Base-by-base conservation (phyloP, 1,140 invertebrate species). In the Rhopalosiphum maidis region DNA sequence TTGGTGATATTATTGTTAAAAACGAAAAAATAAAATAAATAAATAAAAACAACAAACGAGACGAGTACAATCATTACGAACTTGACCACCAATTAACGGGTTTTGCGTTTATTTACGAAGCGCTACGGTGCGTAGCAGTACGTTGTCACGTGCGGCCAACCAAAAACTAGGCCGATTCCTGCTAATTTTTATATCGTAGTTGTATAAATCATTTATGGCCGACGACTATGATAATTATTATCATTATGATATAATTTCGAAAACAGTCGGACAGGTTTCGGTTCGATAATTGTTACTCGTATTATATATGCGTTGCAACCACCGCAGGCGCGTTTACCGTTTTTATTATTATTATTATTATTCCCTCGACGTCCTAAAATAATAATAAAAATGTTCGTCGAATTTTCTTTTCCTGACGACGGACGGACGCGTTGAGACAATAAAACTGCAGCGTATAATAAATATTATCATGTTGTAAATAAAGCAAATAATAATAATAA, bases 81-180 rank as follows among this genome's bases (percentile, higher is more conserved):
- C 54, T 60, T 90, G 55, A 43, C 35, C 89, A 25, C 6, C 54
- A 46, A 60, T 90, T 90, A 68, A 60, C 89, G 37, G 89, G 41
- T 90, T 43, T 90, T 22, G 41, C 37, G 37, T 90, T 90, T 90
- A 22, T 68, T 90, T 68, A 68, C 89, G 54, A 68, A 37, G n/a
- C 4, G 35, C 37, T 22, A 22, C 35, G 21, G 8, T 35, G 15
- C 41, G 87, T 18, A n/a, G 25, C 30, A 68, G 22, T 60, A 15
- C 15, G 30, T 46, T 54, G 87, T 88, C 87, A 51, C 87, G 87
- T 89, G 87, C 37, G 55, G 2, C 55, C 35, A 18, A 68, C 43
- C 89, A 21, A 55, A 90, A 90, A 90, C 89, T 60, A 60, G 54
- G 89, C 89, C 89, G 89, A 68, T 60, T 43, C n/a, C 60, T 41